Conservation (phyloP, 2,113 vertebrate species). For the Colius striatus region DNA sequence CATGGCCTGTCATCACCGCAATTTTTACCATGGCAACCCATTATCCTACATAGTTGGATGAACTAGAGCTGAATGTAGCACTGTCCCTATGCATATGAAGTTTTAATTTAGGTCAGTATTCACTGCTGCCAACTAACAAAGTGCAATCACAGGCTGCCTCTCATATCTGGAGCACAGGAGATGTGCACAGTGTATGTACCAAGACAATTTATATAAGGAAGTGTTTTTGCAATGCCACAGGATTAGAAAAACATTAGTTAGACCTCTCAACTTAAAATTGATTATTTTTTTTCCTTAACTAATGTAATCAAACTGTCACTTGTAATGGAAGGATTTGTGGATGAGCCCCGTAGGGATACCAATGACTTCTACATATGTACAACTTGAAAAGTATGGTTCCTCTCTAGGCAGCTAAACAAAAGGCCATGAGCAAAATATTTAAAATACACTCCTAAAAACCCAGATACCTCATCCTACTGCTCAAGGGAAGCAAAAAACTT, state of each 20-base stretch:
- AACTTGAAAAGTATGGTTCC: neutral
- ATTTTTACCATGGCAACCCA: constrained; percentile 74
- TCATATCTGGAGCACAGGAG: neutral
- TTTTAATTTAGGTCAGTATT: constrained; percentile 72
- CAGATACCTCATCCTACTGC: neutral
- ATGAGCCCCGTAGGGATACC: neutral
- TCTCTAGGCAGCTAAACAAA: neutral
- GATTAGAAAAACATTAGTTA: neutral
- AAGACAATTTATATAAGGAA: neutral
- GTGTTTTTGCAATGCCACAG: neutral
- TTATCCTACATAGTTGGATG: constrained; percentile 50
- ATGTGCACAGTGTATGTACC: neutral
- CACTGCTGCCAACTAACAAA: constrained; percentile 21
- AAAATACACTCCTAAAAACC: neutral
- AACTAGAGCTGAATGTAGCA: constrained; percentile 15
- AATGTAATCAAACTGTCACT: neutral
- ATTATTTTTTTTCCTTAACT: neutral
- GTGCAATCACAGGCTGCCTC: neutral
- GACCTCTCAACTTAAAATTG: neutral
- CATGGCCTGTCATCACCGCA: neutral
- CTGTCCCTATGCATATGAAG: constrained; percentile 61
- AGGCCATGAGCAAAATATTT: neutral
- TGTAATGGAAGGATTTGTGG: neutral
- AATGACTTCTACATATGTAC: rapidly evolving
- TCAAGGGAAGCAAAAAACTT: neutral